Conservation (phyloP, 2,113 vertebrate species). For the Formicarius rufipectus region DNA sequence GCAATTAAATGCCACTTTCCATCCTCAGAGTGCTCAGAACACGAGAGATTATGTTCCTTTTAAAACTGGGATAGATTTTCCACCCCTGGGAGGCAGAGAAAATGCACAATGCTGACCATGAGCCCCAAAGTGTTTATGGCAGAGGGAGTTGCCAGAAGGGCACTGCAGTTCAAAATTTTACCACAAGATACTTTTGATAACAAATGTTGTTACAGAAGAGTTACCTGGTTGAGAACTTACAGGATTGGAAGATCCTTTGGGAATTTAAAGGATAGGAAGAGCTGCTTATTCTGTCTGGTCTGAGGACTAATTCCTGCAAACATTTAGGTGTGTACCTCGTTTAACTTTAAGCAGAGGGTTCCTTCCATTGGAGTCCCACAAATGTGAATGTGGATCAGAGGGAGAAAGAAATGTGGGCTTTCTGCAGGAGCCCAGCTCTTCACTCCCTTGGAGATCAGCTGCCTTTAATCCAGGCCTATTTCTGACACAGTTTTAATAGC, state of each 20-base stretch:
- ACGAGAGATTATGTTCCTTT: background rate
- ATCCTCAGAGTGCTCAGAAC: background rate
- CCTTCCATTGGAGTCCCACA: background rate
- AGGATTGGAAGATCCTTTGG: too few species aligned
- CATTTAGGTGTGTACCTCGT: background rate
- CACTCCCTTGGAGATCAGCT: background rate
- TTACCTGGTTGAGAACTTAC: background rate
- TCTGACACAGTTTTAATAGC: slow-evolving; percentile 33
- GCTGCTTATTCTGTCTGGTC: background rate
- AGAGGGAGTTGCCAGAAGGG: background rate
- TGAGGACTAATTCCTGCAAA: background rate
- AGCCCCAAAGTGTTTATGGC: background rate
- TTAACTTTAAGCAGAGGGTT: background rate
- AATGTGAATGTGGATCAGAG: background rate
- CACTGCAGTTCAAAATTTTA: background rate
- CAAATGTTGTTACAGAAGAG: background rate
- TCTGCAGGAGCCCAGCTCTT: background rate
- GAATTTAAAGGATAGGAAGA: too few species aligned
- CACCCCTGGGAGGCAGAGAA: background rate
- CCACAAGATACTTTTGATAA: background rate
- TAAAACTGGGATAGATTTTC: background rate
- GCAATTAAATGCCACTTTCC: slow-evolving; percentile 21
- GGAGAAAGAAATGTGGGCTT: background rate
- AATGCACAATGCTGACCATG: background rate
- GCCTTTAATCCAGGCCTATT: slow-evolving; percentile 12